Evolutionary conservation across 2,888 invertebrate genomes (phyloP), one percentile per base, ranked within the genome.

Genomic region (Pterobdella sp.): DNA sequence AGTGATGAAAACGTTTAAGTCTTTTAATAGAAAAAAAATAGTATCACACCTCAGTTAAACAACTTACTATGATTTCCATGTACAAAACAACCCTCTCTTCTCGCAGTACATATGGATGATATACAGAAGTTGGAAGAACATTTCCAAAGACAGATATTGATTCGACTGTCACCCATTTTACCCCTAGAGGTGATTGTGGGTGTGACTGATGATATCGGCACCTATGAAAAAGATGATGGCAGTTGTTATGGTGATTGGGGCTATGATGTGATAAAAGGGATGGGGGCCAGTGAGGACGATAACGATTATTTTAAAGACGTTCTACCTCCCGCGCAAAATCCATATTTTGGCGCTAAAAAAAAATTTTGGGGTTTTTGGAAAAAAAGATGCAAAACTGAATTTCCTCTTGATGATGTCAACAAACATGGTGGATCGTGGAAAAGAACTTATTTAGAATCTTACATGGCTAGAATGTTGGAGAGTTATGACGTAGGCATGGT

Each of bases 321-420:
- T 4, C 60, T 4, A 3, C 60, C 60, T 14, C 26, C 60, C 3
- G 18, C n/a, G 4, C 18, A 22, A 56, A 7, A 18, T 26, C n/a
- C 18, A 4, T 18, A 18, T 22, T n/a, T 18, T 56, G 60, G 26
- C n/a, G 3, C 26, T 22, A 56, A 56, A 56, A 56, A 56, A 22
- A 56, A 22, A 3, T 26, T 26, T n/a, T 56, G 60, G 60, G n/a
- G 60, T 26, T 56, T 56, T n/a, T 56, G 60, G 60, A 56, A 56
- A n/a, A 56, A 56, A n/a, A 56, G 60, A 56, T 56, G 60, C n/a
- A 56, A 56, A n/a, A 56, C 18, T 4, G 60, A 56, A 3, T 56
- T 56, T 22, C 60, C 60, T 26, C 60, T 56, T 22, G 10, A 56
- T 18, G 60, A 56, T 26, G 60, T 56, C 60, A 18, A 3, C 60